Conservation (phyloP, 2,888 invertebrate genomes). For the Bellardia pandia region DNA sequence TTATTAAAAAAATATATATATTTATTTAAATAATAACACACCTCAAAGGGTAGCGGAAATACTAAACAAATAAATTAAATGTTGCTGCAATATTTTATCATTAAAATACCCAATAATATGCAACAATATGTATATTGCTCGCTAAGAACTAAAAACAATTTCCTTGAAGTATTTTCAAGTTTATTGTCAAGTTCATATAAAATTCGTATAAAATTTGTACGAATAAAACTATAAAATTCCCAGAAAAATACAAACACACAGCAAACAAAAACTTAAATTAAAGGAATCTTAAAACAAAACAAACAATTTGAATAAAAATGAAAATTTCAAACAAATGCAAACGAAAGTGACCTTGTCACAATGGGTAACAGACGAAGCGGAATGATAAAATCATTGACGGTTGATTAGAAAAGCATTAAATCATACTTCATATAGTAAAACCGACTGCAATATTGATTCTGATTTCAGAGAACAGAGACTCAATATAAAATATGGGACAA, state of each 20-base stretch:
- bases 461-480: conserved; percentile 28
- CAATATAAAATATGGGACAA: background rate
- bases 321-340: background rate
- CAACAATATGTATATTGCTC: background rate
- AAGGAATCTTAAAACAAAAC: conserved; percentile 11
- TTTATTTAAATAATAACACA: background rate
- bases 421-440: conserved; percentile 49
- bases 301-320: conserved; percentile 1
- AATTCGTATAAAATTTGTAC: conserved; percentile 33
- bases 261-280: background rate
- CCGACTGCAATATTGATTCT: conserved; percentile 44
- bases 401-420: conserved; percentile 65
- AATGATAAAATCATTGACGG: conserved; percentile 19
- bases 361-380: conserved; percentile 17
- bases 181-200: conserved; percentile 52
- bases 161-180: conserved; percentile 46
- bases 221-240: conserved; percentile 29
- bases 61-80: background rate
- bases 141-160: background rate
- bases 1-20: background rate
- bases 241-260: conserved; percentile 19
- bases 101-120: background rate
- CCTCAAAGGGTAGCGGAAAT: conserved; percentile 43
- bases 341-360: conserved; percentile 55
- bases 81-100: too few species aligned